phyloP scores from a whole-genome alignment of 2,797 vertebrate species.

The Pteronotus mesoamericanus region DNA sequence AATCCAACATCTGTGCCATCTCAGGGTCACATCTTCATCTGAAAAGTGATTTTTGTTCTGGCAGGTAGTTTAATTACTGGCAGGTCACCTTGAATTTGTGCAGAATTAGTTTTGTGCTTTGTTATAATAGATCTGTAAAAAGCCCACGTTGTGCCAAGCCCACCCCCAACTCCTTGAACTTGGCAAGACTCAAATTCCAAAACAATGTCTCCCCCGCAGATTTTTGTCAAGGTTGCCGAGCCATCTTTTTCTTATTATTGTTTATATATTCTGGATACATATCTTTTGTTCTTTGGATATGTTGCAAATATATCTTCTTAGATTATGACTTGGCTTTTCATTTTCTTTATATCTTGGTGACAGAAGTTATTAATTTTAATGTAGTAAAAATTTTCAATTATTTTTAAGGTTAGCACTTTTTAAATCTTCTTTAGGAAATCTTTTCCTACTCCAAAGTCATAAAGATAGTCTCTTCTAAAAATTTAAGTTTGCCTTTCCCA shows the following conservation, averaged over 20 bases:
- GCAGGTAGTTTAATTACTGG: background rate
- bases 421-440: background rate
- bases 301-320: background rate
- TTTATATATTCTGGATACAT: background rate
- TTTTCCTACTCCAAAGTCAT: background rate
- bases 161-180: background rate
- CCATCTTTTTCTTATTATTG: background rate
- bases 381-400: background rate
- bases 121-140: background rate
- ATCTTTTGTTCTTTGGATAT: background rate
- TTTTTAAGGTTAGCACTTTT: background rate
- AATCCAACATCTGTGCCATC: background rate
- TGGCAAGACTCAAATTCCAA: background rate
- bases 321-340: background rate
- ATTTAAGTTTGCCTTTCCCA: background rate
- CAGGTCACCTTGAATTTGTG: background rate
- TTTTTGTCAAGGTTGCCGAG: background rate
- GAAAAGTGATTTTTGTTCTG: conserved; percentile 19
- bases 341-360: background rate
- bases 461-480: conserved; percentile 5
- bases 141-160: background rate
- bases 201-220: background rate
- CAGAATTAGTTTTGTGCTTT: conserved; percentile 11
- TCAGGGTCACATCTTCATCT: background rate
- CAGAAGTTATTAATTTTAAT: conserved; percentile 10